Evolutionary conservation across 1,140 invertebrate genomes (phyloP).

Genomic region (Drosophila sechellia): DNA sequence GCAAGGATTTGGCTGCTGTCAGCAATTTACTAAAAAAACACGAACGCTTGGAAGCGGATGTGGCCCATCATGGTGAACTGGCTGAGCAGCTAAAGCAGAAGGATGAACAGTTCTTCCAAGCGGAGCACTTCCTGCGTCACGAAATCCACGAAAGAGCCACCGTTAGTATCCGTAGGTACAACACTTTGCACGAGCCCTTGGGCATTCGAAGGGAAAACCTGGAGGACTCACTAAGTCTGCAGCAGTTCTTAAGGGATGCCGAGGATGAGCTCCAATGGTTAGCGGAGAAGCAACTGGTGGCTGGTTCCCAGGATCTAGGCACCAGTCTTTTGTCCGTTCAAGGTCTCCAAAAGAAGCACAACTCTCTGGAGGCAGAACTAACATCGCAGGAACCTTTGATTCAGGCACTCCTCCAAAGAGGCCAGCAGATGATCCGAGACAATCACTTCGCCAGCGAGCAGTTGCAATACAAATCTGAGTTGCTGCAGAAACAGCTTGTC

Average conservation of each 20-base stretch:
- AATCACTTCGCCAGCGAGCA: conserved; percentile 92
- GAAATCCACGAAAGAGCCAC: conserved; percentile 91
- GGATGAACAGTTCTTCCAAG: conserved; percentile 89
- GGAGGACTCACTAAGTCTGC: conserved; percentile 93
- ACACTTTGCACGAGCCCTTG: conserved; percentile 94
- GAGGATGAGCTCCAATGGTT: conserved; percentile 95
- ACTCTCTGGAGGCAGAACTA: conserved; percentile 93
- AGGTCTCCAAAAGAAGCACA: conserved; percentile 98
- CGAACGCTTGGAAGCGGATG: conserved; percentile 92
- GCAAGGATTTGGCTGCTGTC: conserved; percentile 93
- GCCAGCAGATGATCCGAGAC: conserved; percentile 91
- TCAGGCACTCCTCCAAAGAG: conserved; percentile 88
- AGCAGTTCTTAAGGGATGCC: conserved; percentile 93
- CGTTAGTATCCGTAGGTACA: conserved; percentile 90
- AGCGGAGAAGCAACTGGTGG: conserved; percentile 93
- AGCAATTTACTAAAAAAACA: conserved; percentile 94
- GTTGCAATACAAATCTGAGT: conserved; percentile 86
- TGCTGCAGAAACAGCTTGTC: conserved; percentile 87
- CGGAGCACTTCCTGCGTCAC: conserved; percentile 93
- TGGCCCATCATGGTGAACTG: conserved; percentile 91
- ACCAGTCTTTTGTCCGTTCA: conserved; percentile 94
- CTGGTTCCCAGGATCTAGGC: conserved; percentile 91
- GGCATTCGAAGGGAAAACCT: conserved; percentile 95
- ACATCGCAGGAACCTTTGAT: conserved; percentile 92
- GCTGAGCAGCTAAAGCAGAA: conserved; percentile 92